Percentiles rank a stretch among this genome's conserved stretches.
Conservation (phyloP, 2,797 vertebrate species). For the Hapalemur alaotrensis region DNA sequence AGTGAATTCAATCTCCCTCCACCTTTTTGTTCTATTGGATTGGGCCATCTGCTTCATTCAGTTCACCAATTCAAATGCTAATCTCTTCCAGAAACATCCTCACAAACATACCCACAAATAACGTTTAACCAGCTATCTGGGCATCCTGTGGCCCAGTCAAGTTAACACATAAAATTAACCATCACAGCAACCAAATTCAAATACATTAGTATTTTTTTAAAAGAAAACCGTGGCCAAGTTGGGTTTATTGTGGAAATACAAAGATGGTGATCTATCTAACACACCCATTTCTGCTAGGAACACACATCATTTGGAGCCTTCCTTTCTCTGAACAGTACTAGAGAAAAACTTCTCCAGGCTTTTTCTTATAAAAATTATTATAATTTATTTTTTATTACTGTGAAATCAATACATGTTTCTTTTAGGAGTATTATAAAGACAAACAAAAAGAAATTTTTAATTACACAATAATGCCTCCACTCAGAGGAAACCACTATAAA, state of each 20-base stretch:
- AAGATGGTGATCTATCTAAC: not conserved
- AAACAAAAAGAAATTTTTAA: not conserved
- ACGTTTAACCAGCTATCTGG: not conserved
- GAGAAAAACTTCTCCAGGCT: not conserved
- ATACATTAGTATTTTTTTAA: not conserved
- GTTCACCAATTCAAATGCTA: not conserved
- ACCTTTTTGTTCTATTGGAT: not conserved
- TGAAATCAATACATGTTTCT: not conserved
- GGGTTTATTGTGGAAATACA: not conserved
- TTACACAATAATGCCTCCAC: not conserved
- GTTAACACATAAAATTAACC: not conserved
- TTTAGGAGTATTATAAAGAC: not conserved
- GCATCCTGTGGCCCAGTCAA: not conserved
- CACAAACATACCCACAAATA: not conserved
- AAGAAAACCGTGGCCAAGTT: not conserved
- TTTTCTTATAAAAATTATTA: not conserved
- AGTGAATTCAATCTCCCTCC: not conserved
- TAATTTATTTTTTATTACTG: not conserved
- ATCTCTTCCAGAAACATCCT: not conserved
- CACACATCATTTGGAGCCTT: not conserved
- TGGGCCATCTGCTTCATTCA: not conserved
- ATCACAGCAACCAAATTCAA: constrained; percentile 7
- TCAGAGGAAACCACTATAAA: not conserved
- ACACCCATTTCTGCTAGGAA: not conserved
- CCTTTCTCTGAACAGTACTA: not conserved